Conservation (phyloP, 1,140 invertebrate genomes). For the Babylonia areolata region DNA sequence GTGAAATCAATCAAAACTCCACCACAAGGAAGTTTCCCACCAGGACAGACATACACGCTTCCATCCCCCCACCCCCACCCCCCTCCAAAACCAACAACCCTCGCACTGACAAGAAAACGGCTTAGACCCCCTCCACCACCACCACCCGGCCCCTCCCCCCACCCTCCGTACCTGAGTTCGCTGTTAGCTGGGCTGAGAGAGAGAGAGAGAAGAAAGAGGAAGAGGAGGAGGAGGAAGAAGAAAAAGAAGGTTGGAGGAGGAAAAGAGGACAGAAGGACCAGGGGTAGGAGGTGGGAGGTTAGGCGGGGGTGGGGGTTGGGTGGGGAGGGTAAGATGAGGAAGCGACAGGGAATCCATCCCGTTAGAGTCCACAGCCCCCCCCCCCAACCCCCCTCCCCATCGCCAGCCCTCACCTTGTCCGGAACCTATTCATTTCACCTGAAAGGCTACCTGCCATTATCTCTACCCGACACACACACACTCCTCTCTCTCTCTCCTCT, state of each 20-base stretch:
- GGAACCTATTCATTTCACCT: background rate
- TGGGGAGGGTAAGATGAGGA: background rate
- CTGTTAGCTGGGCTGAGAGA: background rate
- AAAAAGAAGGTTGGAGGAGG: background rate
- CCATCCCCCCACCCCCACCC: too few species aligned
- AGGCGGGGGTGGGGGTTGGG: background rate
- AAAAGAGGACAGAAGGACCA: background rate
- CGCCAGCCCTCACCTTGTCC: background rate
- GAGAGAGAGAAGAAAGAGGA: background rate
- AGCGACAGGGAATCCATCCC: background rate
- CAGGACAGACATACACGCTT: too few species aligned
- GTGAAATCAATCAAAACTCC: too few species aligned
- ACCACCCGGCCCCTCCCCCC: too few species aligned
- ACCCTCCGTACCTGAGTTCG: too few species aligned
- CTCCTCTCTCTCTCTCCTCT: too few species aligned
- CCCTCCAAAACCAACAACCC: too few species aligned
- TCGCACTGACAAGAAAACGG: too few species aligned
- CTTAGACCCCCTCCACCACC: too few species aligned
- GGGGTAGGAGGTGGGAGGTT: too few species aligned
- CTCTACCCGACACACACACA: background rate
- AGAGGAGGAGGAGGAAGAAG: background rate
- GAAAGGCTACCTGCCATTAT: conserved; percentile 3
- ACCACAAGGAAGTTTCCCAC: too few species aligned
- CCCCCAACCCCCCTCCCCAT: too few species aligned
- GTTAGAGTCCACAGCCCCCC: background rate